A percentile compares a stretch with the other conserved stretches of the same genome.
Conservation (phyloP, 2,888 invertebrate genomes). For the Ennomos fuscantarius region DNA sequence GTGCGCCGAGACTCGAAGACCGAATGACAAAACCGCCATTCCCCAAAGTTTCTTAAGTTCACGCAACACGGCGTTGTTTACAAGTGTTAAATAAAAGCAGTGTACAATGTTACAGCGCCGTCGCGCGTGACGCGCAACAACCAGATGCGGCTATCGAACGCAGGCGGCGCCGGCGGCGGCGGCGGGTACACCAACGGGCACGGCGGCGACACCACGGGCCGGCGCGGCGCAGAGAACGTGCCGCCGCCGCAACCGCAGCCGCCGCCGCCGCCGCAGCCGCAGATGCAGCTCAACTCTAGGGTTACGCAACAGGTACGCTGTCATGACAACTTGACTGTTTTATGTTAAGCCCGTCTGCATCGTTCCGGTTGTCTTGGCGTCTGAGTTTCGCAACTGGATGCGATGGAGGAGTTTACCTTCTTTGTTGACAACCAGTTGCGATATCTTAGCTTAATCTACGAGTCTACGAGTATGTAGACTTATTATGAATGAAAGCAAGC, state of each 20-base stretch:
- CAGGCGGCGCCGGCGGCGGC: slow-evolving; percentile 70
- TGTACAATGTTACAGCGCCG: slow-evolving; percentile 61
- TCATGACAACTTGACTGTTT: neutral
- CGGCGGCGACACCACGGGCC: slow-evolving; percentile 82
- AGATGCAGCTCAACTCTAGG: slow-evolving; percentile 67
- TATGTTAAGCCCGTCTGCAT: no score
- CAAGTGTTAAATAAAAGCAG: slow-evolving; percentile 18
- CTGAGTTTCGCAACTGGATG: no score
- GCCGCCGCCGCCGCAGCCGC: slow-evolving; percentile 62
- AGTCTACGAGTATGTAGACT: no score
- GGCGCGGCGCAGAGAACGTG: slow-evolving; percentile 87
- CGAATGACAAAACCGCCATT: no score
- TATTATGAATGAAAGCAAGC: no score
- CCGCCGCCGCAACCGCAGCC: slow-evolving; percentile 81
- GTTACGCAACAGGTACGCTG: slow-evolving; percentile 75
- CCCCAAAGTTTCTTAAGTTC: no score
- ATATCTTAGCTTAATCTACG: no score
- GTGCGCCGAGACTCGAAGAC: no score
- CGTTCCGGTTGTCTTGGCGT: no score
- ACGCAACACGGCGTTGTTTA: no score
- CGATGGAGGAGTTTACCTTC: no score
- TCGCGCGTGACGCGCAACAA: slow-evolving; percentile 80
- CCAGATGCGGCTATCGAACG: slow-evolving; percentile 83
- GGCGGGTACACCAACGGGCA: slow-evolving; percentile 27
- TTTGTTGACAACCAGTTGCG: no score